Conservation (phyloP, 92 coral and sea anemone genomes). For the Parazoanthus darwini region DNA sequence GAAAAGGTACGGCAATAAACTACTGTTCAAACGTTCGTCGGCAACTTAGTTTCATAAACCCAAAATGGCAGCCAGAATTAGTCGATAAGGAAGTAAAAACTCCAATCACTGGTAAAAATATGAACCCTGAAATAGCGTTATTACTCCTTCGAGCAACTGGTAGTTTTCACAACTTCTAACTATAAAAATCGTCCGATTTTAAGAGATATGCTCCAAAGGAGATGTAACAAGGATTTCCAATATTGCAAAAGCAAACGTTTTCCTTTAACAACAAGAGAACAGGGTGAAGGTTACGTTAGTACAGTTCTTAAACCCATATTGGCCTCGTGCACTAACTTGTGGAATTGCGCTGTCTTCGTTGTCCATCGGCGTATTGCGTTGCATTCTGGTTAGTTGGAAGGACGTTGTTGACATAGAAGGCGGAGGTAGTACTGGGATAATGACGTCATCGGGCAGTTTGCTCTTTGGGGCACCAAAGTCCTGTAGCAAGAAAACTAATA, state of each 20-base stretch:
- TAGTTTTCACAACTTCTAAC: background rate
- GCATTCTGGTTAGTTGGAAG: slow-evolving; percentile 79
- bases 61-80: no score
- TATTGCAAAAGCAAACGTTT: no score
- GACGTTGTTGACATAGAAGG: slow-evolving; percentile 85
- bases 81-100: no score
- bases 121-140: background rate
- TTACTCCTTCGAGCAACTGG: background rate
- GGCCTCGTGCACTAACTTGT: slow-evolving; percentile 27
- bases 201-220: background rate
- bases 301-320: background rate
- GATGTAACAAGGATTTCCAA: background rate
- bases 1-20: no score
- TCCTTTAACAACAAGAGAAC: background rate
- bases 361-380: slow-evolving; percentile 35
- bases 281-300: background rate
- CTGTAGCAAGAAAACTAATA: slow-evolving; percentile 27
- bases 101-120: background rate
- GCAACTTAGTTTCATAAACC: no score
- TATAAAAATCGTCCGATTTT: no score
- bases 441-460: slow-evolving; percentile 78
- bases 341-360: slow-evolving; percentile 34
- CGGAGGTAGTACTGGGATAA: slow-evolving; percentile 77
- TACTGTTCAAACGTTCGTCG: no score
- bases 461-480: slow-evolving; percentile 67